These are phyloP conservation scores for Cantharis rufa DNA, from an alignment of 2,888 invertebrate genomes.

Conservation along the genomic window DNA sequence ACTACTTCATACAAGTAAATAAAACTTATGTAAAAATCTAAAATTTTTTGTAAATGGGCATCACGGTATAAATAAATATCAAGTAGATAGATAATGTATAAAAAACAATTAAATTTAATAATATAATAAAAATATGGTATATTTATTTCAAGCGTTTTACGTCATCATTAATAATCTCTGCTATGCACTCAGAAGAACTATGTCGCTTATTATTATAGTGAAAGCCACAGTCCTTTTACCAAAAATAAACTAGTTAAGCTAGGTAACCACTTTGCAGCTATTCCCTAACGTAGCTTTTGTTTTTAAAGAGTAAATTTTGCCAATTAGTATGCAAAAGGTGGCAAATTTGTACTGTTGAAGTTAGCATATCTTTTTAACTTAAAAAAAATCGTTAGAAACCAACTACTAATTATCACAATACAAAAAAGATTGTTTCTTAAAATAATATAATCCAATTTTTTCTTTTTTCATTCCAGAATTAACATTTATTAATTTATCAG, in stretches of 20 bases:
- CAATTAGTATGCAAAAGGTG: neutral
- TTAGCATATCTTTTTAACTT: neutral
- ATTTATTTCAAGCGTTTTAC: too few relatives aligned
- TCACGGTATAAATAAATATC: too few relatives aligned
- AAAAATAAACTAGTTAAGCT: neutral
- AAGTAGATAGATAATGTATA: too few relatives aligned
- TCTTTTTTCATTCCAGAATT: constrained; percentile 8
- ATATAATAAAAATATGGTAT: too few relatives aligned
- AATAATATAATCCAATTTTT: neutral
- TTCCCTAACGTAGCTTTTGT: neutral
- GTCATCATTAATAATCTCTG: too few relatives aligned
- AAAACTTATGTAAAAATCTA: too few relatives aligned
- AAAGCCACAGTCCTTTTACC: too few relatives aligned
- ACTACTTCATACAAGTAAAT: too few relatives aligned
- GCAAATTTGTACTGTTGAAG: neutral
- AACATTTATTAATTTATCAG: constrained; percentile 13
- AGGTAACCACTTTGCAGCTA: neutral
- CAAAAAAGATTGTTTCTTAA: neutral
- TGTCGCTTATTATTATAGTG: too few relatives aligned
- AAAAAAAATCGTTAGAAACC: neutral
- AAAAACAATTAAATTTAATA: too few relatives aligned
- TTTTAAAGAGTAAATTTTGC: neutral
- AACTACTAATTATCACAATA: neutral
- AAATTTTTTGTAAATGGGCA: too few relatives aligned
- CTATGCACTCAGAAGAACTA: too few relatives aligned